Evolutionary conservation across 1,140 invertebrate species (phyloP), one percentile per base, ranked within the genome.

Genomic region (Brachionus asplanchnoidis): DNA sequence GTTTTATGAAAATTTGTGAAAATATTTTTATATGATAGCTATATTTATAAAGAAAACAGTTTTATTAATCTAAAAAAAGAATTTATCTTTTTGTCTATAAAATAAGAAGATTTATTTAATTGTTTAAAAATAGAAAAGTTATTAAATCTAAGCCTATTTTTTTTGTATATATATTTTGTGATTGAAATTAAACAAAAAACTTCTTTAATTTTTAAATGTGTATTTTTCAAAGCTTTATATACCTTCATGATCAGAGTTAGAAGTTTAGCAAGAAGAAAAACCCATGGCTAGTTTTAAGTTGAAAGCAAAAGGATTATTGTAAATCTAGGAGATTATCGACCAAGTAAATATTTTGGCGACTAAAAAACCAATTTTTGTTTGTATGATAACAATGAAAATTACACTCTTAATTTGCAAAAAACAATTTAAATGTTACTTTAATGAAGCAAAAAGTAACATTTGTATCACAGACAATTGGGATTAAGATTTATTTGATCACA

Each of bases 1-100:
- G 32, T 68, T 68, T 14, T 26, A 28, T 28, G 6, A 36, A 68
- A 68, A 12, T 6, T 68, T 68, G 6, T 11, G 28, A 32, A 32
- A 32, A 40, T 9, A 60, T 26, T 32, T 7, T 68, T 40, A 28
- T 66, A 32, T 23, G 26, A 68, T 32, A 11, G 66, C 32, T 68
- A 68, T 68, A 68, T 68, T 68, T 68, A 68, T 32, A 40, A 68
- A 68, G 7, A 68, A 68, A 68, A 70, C 66, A 70, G 66, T 70
- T 36, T 26, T 70, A 60, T 20, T 60, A 20, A 60, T 60, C 53
- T 60, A 60, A 60, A 60, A 26, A 60, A 60, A 60, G 53, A 60
- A 60, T 60, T 60, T 60, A 60, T 60, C 53, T 17, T 23, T 53
- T 60, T 60, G 53, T 56, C 50, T 17, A 56, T 56, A 17, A 60